phyloP scores from a whole-genome alignment of 2,888 invertebrate genomes.

The Dryocosmus kuriphilus region DNA sequence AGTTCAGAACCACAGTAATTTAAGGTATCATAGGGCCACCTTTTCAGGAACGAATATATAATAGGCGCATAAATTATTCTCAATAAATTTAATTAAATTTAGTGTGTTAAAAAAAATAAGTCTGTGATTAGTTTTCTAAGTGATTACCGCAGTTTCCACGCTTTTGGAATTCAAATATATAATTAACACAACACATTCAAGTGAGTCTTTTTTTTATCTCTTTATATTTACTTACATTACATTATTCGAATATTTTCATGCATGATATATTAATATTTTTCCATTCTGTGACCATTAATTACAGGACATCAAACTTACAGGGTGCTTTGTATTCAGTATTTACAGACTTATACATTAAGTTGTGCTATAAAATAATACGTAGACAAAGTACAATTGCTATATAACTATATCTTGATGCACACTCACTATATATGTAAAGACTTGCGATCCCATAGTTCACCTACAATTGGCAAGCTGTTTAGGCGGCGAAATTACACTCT shows the following conservation, averaged over 20 bases:
- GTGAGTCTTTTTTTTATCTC: background rate
- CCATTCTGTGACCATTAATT: slow-evolving; percentile 59
- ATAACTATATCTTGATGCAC: background rate
- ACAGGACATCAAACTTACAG: slow-evolving; percentile 71
- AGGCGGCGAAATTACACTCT: background rate
- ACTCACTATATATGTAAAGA: background rate
- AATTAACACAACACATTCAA: background rate
- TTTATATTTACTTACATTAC: background rate
- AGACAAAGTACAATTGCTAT: background rate
- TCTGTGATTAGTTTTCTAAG: too few species aligned
- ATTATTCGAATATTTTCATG: slow-evolving; percentile 10
- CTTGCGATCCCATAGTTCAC: background rate
- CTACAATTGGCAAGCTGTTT: background rate
- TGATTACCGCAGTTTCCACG: too few species aligned
- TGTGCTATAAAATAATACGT: background rate
- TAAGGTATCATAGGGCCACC: too few species aligned
- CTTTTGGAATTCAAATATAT: too few species aligned
- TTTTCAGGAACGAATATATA: too few species aligned
- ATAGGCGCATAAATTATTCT: too few species aligned
- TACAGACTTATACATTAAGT: background rate
- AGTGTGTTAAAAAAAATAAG: too few species aligned
- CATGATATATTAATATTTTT: background rate
- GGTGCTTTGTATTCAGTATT: slow-evolving; percentile 59
- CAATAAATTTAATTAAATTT: too few species aligned
- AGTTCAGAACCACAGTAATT: too few species aligned